Conservation (phyloP, 2,888 invertebrate species). For the Volucella zonaria region DNA sequence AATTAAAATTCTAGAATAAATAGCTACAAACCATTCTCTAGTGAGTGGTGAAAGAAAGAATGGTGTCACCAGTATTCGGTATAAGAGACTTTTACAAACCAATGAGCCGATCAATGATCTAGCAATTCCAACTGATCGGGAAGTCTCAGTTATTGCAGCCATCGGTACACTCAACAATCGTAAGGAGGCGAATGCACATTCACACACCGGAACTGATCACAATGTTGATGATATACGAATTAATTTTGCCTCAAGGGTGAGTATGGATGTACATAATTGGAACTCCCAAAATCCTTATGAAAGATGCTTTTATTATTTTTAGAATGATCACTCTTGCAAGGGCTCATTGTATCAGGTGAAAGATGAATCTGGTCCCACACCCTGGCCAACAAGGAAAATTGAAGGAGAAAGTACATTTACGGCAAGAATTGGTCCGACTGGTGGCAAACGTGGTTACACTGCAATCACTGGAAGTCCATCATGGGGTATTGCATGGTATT, state of each 20-base stretch:
- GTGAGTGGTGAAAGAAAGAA: constrained; percentile 90
- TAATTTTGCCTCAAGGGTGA: constrained; percentile 88
- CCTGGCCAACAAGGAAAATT: constrained; percentile 89
- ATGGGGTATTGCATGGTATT: constrained; percentile 96
- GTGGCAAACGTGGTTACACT: constrained; percentile 90
- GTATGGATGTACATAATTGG: constrained; percentile 42
- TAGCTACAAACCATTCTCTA: constrained; percentile 58
- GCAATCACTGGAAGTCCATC: constrained; percentile 91
- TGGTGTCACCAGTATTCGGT: constrained; percentile 91
- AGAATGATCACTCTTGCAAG: constrained; percentile 89
- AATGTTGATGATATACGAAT: constrained; percentile 87
- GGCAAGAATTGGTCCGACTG: constrained; percentile 92
- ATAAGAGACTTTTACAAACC: constrained; percentile 90
- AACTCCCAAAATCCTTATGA: not conserved
- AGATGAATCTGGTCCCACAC: constrained; percentile 85
- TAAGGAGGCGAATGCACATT: constrained; percentile 93
- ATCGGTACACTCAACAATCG: constrained; percentile 91
- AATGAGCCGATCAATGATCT: constrained; percentile 89
- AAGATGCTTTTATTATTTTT: constrained; percentile 35
- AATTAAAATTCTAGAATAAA: not conserved
- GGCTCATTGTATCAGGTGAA: constrained; percentile 86
- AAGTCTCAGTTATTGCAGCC: constrained; percentile 92
- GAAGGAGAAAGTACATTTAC: constrained; percentile 86
- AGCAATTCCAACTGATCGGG: constrained; percentile 86
- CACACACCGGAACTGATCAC: constrained; percentile 82